Percentiles rank a stretch among this genome's conserved stretches.
These are phyloP conservation scores for Oryctes rhinoceros DNA, from an alignment of 1,140 invertebrate species.

Conservation along the genomic window DNA sequence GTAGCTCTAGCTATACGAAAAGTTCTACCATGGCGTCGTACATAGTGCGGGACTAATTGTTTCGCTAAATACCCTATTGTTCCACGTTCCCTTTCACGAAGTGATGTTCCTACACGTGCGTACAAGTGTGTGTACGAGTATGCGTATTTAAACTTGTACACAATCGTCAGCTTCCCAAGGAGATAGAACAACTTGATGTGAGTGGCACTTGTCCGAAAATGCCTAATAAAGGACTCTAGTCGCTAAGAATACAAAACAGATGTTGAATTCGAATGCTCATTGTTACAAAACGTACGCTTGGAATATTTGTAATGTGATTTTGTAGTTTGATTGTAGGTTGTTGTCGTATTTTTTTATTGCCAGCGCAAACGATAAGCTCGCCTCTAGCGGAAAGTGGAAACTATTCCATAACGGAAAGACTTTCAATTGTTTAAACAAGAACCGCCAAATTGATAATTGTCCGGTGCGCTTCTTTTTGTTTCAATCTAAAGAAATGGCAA, in stretches of 20 bases:
- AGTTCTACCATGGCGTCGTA: not conserved
- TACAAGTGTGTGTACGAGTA: slow-evolving; percentile 10
- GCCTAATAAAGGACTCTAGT: slow-evolving; percentile 4
- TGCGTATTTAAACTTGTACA: not conserved
- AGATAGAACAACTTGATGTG: slow-evolving; percentile 1
- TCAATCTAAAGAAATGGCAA: no score
- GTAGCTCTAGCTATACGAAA: not conserved
- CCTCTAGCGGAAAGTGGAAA: no score
- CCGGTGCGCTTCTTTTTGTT: no score
- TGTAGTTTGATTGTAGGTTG: no score
- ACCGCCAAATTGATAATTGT: no score
- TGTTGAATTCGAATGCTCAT: no score
- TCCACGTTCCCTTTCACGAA: not conserved
- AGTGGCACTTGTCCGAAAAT: slow-evolving; percentile 8
- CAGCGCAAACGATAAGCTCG: no score
- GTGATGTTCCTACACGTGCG: slow-evolving; percentile 15
- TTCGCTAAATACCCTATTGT: slow-evolving; percentile 31
- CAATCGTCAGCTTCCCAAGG: not conserved
- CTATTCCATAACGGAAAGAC: no score
- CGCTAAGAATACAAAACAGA: not conserved
- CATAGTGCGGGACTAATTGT: slow-evolving; percentile 32
- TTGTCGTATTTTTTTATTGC: no score
- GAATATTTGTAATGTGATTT: no score
- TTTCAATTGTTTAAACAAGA: no score
- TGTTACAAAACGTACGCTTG: no score